Evolutionary conservation across 30 jellyfish, hydroid and myxozoan genomes (phyloP), one percentile per base, ranked within the genome.

Genomic region (Aurelia sp.): DNA sequence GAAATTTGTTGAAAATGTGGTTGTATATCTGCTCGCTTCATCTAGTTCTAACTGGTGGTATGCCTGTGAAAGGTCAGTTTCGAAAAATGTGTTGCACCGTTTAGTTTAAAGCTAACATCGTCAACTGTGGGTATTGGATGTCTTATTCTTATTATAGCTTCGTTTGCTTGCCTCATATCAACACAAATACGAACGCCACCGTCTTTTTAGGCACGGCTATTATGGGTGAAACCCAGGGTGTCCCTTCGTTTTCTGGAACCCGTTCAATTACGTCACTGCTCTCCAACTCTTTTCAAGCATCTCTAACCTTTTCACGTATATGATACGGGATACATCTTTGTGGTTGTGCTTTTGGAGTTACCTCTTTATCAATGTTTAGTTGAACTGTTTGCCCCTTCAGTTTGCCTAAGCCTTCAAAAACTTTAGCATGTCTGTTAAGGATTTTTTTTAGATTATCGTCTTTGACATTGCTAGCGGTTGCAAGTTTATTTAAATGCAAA

Each of bases 21-120:
- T 78, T 19, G 60, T 31, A 57, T 18, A 11, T 55, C 82, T 1
- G 22, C 77, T 51, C 10, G 48, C 1, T 48, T 76, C 87, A 55
- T 76, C 87, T 10, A 76, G 44, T 48, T 76, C 87, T 15, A 76
- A 51, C 21, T 48, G 87, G 22, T 76, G 87, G 53, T 48, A 75
- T 7, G 86, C 86, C 4, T 57, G 72, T 51, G 86, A 12, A 8
- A 75, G 74, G 16, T 75, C 86, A 75, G 86, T 21, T 57, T 48
- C 21, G 86, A 48, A 55, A 75, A 75, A 16, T 4, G 19, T 18
- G 18, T 75, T 51, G 86, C 41, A 13, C 74, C 86, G 12, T 75
- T 75, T 57, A 75, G 50, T 8, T 40, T 8, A 3, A 4, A 40
- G 10, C 51, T 40, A 0, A 3, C 7, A 40, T 40, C 51, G 8